Evolutionary conservation across 2,888 invertebrate species (phyloP).

Genomic region (Hirtodrosophila cameraria): DNA sequence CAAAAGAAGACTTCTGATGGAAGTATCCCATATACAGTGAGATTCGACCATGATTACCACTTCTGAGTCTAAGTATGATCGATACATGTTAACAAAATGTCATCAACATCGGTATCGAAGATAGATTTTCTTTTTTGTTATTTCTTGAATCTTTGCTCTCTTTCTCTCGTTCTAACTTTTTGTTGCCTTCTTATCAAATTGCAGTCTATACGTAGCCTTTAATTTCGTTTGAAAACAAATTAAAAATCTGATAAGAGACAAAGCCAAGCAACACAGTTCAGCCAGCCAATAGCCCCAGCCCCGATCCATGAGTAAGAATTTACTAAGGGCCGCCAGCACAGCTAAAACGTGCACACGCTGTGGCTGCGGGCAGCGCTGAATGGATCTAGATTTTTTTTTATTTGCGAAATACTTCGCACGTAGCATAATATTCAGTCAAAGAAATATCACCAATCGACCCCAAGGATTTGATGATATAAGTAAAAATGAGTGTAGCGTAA

Average conservation of each 20-base stretch:
- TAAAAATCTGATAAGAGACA: slow-evolving; percentile 59
- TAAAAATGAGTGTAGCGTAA: too few relatives aligned
- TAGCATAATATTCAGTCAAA: too few relatives aligned
- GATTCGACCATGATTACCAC: too few relatives aligned
- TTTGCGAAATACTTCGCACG: too few relatives aligned
- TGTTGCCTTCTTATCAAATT: slow-evolving; percentile 35
- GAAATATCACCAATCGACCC: too few relatives aligned
- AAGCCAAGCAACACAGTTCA: slow-evolving; percentile 42
- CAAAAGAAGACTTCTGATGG: too few relatives aligned
- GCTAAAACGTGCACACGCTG: slow-evolving; percentile 70
- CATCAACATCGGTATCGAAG: too few relatives aligned
- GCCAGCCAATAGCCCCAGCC: slow-evolving; percentile 8
- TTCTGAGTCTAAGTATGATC: too few relatives aligned
- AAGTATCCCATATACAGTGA: too few relatives aligned
- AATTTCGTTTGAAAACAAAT: slow-evolving; percentile 67
- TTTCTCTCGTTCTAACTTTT: not conserved
- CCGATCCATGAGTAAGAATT: slow-evolving; percentile 33
- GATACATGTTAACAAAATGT: too few relatives aligned
- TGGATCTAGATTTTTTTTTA: too few relatives aligned
- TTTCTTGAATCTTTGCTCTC: not conserved
- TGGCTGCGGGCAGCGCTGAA: slow-evolving; percentile 1
- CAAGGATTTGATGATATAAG: too few relatives aligned
- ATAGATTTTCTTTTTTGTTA: slow-evolving; percentile 8
- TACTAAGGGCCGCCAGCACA: slow-evolving; percentile 30
- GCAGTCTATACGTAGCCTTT: slow-evolving; percentile 35